phyloP scores from a whole-genome alignment of 2,113 vertebrate genomes.

The Pygoscelis adeliae region DNA sequence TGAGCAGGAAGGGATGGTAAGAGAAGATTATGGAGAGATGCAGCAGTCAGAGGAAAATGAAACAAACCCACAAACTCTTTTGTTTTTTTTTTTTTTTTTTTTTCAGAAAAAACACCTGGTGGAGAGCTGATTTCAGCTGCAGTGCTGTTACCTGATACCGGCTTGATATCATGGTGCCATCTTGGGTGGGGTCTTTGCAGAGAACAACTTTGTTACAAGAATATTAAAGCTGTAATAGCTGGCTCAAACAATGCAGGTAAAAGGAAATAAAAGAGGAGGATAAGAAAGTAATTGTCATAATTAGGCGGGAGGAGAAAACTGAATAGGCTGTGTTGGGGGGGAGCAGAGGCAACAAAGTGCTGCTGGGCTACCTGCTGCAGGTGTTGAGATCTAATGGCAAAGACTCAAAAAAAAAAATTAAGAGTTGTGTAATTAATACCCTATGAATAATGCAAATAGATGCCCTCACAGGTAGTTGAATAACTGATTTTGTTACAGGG shows the following conservation, averaged over 20 bases:
- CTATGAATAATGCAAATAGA: conserved; percentile 44
- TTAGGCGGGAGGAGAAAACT: conserved; percentile 33
- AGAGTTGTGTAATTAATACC: conserved; percentile 17
- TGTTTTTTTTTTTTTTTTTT: background rate
- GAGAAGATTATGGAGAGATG: background rate
- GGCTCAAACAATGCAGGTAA: background rate
- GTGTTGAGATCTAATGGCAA: conserved; percentile 18
- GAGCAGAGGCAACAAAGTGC: background rate
- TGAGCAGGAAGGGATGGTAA: background rate
- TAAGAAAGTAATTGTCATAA: conserved; percentile 48
- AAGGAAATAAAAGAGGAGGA: conserved; percentile 13
- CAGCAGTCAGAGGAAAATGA: background rate
- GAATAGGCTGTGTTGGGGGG: background rate
- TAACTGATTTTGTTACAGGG: conserved; percentile 24
- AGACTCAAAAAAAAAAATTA: background rate
- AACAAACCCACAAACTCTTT: background rate
- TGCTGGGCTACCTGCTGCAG: conserved; percentile 24
- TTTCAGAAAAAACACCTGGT: background rate
- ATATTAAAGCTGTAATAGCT: background rate
- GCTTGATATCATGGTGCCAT: background rate
- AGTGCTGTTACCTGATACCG: background rate
- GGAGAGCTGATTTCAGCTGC: background rate
- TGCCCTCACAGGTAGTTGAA: conserved; percentile 24
- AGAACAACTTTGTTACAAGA: background rate
- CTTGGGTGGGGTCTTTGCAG: background rate